phyloP scores from a whole-genome alignment of 2,888 invertebrate species.

The Uropetala carovei region DNA sequence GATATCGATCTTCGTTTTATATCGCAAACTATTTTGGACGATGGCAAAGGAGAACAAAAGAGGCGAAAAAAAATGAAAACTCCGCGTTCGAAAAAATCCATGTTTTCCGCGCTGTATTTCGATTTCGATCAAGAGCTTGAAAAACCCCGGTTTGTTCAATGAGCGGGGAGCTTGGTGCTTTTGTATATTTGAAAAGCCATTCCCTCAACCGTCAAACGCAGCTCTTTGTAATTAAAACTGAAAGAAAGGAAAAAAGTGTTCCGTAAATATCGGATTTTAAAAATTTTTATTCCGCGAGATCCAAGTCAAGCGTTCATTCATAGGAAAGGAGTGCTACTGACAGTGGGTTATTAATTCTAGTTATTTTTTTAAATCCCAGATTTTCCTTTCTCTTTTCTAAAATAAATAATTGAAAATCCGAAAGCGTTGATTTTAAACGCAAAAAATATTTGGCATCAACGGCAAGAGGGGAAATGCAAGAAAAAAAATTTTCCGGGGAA shows the following conservation, averaged over 20 bases:
- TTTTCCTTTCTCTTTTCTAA: constrained; percentile 27
- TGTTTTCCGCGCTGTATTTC: not conserved
- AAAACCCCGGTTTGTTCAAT: not conserved
- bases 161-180: not conserved
- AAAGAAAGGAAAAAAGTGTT: constrained; percentile 47
- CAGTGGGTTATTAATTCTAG: constrained; percentile 55
- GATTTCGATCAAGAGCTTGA: constrained; percentile 7
- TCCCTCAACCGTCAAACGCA: constrained; percentile 58
- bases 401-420: constrained; percentile 20
- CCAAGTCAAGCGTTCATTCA: constrained; percentile 52
- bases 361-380: not conserved
- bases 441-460: not conserved
- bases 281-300: constrained; percentile 7
- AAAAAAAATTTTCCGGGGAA: not conserved
- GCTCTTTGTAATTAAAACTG: constrained; percentile 54
- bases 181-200: constrained; percentile 43
- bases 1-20: not conserved
- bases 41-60: not conserved
- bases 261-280: constrained; percentile 50
- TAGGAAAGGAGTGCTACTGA: constrained; percentile 53
- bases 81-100: not conserved
- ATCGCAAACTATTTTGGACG: not conserved
- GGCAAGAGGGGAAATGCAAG: not conserved
- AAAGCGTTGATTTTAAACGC: not conserved
- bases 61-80: not conserved